A percentile compares a stretch with the other conserved stretches of the same genome.
phyloP scores from a whole-genome alignment of 2,113 vertebrate genomes.

The Corydoras sp. region DNA sequence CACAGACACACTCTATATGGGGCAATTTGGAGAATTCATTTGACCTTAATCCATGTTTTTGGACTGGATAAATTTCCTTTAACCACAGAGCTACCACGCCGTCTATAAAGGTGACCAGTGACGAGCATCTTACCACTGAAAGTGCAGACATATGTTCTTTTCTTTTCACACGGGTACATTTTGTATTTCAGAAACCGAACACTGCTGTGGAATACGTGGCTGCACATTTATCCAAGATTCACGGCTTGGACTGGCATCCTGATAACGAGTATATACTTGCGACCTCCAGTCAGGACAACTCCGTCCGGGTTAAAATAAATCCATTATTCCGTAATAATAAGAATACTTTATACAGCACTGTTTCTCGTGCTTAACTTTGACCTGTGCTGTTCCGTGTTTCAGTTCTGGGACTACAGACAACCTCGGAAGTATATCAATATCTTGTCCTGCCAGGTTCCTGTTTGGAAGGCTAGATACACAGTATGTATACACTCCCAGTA shows the following conservation, averaged over 20 bases:
- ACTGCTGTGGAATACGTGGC: constrained; percentile 92
- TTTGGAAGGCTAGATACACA: constrained; percentile 97
- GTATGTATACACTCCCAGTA: constrained; percentile 59
- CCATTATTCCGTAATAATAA: not conserved
- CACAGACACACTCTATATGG: too few species aligned
- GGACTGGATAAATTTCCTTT: too few species aligned
- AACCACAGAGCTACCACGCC: too few species aligned
- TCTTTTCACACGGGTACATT: not conserved
- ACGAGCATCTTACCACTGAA: not conserved
- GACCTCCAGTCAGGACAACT: constrained; percentile 98
- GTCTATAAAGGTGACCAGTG: too few species aligned
- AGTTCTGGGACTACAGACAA: constrained; percentile 98
- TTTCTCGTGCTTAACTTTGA: not conserved
- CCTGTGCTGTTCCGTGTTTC: constrained; percentile 15
- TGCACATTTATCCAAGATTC: constrained; percentile 95
- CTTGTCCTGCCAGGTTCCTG: constrained; percentile 92
- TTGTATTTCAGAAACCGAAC: constrained; percentile 80
- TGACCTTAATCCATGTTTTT: too few species aligned
- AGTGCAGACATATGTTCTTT: not conserved
- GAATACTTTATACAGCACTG: not conserved
- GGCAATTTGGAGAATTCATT: too few species aligned
- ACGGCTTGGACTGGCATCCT: constrained; percentile 95
- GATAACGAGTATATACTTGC: constrained; percentile 90
- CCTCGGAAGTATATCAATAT: constrained; percentile 94
- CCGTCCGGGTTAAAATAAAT: constrained; percentile 76